Percentiles rank a stretch among this genome's conserved stretches.
These are phyloP conservation scores for Desmodus rotundus DNA, from an alignment of 2,113 vertebrate genomes.

Conservation along the genomic window DNA sequence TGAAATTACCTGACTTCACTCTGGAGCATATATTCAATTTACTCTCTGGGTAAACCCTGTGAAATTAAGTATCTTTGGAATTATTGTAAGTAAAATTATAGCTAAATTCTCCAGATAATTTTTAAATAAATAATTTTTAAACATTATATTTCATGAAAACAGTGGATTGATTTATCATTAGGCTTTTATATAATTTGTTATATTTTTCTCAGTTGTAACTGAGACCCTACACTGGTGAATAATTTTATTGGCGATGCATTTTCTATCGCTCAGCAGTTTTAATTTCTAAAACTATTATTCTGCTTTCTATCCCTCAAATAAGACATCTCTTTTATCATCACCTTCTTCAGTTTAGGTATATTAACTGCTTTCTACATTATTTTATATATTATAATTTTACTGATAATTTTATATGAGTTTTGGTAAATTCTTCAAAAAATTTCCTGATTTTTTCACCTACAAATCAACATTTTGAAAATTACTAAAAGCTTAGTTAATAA, in stretches of 20 bases:
- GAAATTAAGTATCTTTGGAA: not conserved
- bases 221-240: constrained; percentile 71
- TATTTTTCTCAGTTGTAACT: constrained; percentile 60
- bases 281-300: constrained; percentile 56
- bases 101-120: not conserved
- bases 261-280: constrained; percentile 68
- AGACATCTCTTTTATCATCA: not conserved
- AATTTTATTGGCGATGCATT: constrained; percentile 66
- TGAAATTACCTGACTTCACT: not conserved
- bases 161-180: not conserved
- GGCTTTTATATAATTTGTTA: not conserved
- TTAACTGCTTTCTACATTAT: constrained; percentile 39
- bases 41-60: not conserved
- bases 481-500: not conserved
- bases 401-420: not conserved
- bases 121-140: constrained; percentile 42
- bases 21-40: not conserved
- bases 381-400: not conserved
- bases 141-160: constrained; percentile 73
- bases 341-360: constrained; percentile 43
- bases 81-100: not conserved
- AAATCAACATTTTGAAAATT: not conserved
- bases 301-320: constrained; percentile 51
- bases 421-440: not conserved
- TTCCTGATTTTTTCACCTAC: not conserved